Conservation (phyloP, 2,888 invertebrate species). For the Morinoia aosen region DNA sequence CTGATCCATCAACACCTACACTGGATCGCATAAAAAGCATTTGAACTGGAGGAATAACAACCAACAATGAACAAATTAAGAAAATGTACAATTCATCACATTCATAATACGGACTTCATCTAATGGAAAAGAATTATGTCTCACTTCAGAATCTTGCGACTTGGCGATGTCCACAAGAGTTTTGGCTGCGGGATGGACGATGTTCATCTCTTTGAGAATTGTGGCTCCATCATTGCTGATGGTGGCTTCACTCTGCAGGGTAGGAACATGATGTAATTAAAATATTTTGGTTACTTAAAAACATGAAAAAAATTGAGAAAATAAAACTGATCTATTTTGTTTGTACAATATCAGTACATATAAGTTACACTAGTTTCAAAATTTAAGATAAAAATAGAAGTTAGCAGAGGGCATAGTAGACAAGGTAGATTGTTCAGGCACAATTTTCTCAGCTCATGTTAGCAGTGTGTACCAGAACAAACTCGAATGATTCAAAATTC, state of each 20-base stretch:
- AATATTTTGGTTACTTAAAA: background rate
- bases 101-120: background rate
- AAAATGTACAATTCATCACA: background rate
- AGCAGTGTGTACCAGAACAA: too few relatives aligned
- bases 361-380: background rate
- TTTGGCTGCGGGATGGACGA: slow-evolving; percentile 98
- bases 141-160: slow-evolving; percentile 97
- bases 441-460: background rate
- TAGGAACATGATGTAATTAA: background rate
- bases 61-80: background rate
- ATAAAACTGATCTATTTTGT: background rate
- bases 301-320: background rate
- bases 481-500: too few relatives aligned
- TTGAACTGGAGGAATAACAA: background rate
- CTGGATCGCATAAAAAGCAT: background rate
- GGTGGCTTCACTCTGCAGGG: slow-evolving; percentile 83
- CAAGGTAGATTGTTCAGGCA: background rate
- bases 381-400: background rate
- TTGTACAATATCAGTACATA: too few relatives aligned
- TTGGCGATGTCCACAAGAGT: slow-evolving; percentile 98
- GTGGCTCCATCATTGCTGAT: slow-evolving; percentile 99
- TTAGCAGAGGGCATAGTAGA: background rate
- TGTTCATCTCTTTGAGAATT: slow-evolving; percentile 96
- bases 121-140: background rate
- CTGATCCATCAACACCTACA: background rate